Evolutionary conservation across 2,888 invertebrate species (phyloP).

Genomic region (Pycnomerus fuliginosus): DNA sequence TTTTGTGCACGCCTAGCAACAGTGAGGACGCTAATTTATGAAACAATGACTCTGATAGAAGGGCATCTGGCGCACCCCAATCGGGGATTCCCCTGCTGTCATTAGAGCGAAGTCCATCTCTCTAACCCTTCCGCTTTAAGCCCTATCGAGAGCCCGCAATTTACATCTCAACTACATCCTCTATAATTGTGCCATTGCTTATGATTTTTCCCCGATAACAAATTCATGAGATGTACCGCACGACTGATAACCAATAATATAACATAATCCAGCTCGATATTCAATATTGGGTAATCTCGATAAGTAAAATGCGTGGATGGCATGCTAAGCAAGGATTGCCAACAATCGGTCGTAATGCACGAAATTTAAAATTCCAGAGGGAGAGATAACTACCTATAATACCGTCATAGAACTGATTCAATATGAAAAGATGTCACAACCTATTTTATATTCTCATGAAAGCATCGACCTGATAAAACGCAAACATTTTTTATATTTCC

Average conservation of each 20-base stretch:
- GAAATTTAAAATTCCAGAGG: constrained; percentile 38
- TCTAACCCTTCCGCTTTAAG: constrained; percentile 25
- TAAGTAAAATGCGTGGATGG: constrained; percentile 37
- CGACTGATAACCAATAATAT: constrained; percentile 37
- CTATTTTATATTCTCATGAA: constrained; percentile 36
- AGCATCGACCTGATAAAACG: constrained; percentile 33
- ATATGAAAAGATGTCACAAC: constrained; percentile 22
- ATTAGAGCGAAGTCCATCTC: constrained; percentile 26
- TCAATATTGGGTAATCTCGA: constrained; percentile 41
- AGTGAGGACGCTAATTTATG: constrained; percentile 33
- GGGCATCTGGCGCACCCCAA: constrained; percentile 34
- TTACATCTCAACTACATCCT: constrained; percentile 20
- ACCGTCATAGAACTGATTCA: constrained; percentile 36
- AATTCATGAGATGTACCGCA: constrained; percentile 12
- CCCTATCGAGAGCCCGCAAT: constrained; percentile 23
- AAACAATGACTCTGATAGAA: constrained; percentile 32
- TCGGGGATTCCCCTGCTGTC: constrained; percentile 31
- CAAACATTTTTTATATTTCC: constrained; percentile 26
- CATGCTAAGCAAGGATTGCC: constrained; percentile 35
- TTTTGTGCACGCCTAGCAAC: constrained; percentile 21
- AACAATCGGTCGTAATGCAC: constrained; percentile 35
- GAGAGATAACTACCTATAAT: constrained; percentile 43
- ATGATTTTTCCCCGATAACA: constrained; percentile 10
- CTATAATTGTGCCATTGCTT: constrained; percentile 12
- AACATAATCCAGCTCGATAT: constrained; percentile 41